Percentiles rank a stretch among this genome's conserved stretches.
These are phyloP conservation scores for Pachycephala philippinensis DNA, from an alignment of 2,113 vertebrate species.

Conservation along the genomic window DNA sequence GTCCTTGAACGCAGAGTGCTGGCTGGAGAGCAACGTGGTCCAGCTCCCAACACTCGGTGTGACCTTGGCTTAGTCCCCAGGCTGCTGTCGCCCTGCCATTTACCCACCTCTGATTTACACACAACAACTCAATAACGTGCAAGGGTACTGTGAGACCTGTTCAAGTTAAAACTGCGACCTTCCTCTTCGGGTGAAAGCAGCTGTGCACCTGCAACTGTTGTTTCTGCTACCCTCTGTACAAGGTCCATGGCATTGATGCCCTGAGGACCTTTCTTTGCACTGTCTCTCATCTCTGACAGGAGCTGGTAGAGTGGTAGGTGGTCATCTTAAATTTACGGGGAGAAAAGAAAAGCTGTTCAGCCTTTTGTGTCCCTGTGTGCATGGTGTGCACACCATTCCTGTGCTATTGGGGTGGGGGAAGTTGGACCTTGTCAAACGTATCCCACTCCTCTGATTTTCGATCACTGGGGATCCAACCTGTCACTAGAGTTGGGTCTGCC, in stretches of 20 bases:
- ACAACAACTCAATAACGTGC: not conserved
- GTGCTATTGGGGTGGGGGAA: not conserved
- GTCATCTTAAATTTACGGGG: not conserved
- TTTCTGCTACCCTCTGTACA: not conserved
- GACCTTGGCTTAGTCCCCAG: slow-evolving; percentile 10
- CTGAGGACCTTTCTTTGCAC: not conserved
- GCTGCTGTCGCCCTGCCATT: not conserved
- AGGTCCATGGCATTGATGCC: not conserved
- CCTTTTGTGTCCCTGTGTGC: not conserved
- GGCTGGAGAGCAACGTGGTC: not conserved
- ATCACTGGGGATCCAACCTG: not conserved
- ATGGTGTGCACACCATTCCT: not conserved
- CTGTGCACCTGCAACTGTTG: not conserved
- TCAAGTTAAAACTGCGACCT: not conserved
- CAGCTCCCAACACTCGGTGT: not conserved
- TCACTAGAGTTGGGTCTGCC: not conserved
- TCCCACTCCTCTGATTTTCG: not conserved
- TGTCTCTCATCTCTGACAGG: not conserved
- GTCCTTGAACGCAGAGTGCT: not conserved
- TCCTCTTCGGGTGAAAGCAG: not conserved
- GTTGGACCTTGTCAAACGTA: not conserved
- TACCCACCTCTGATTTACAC: not conserved
- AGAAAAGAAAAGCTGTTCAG: not conserved
- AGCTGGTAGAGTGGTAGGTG: not conserved
- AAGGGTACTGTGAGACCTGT: not conserved